Conservation (phyloP, 2,113 vertebrate genomes). For the Saiga tatarica region DNA sequence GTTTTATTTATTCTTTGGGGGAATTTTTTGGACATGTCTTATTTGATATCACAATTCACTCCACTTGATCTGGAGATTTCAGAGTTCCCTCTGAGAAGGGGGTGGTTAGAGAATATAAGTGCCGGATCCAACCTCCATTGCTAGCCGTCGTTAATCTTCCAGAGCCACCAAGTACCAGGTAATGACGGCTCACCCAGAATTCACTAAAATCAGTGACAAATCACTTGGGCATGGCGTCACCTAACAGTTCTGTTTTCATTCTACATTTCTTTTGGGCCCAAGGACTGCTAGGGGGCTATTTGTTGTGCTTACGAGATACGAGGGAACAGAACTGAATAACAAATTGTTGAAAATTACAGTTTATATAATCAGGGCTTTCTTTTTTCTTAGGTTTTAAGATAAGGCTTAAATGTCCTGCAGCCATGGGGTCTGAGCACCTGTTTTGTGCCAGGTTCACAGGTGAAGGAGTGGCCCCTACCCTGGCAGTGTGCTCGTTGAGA, state of each 20-base stretch:
- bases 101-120: not conserved
- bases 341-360: not conserved
- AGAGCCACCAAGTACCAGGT: not conserved
- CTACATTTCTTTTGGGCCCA: not conserved
- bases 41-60: not conserved
- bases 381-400: constrained; percentile 4
- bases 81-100: not conserved
- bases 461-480: not conserved
- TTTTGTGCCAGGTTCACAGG: not conserved
- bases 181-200: not conserved
- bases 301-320: not conserved
- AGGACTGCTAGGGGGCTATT: not conserved
- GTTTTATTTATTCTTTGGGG: not conserved
- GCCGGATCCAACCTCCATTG: not conserved
- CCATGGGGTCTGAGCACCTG: not conserved
- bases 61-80: not conserved
- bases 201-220: not conserved
- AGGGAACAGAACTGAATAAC: not conserved
- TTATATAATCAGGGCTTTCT: not conserved
- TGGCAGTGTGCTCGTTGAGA: not conserved
- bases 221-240: not conserved
- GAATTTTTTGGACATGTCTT: not conserved
- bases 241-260: not conserved
- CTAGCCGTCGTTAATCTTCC: not conserved
- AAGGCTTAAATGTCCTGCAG: not conserved